Base-by-base conservation (phyloP, 1,140 invertebrate genomes). In the Listronotus bonariensis region DNA sequence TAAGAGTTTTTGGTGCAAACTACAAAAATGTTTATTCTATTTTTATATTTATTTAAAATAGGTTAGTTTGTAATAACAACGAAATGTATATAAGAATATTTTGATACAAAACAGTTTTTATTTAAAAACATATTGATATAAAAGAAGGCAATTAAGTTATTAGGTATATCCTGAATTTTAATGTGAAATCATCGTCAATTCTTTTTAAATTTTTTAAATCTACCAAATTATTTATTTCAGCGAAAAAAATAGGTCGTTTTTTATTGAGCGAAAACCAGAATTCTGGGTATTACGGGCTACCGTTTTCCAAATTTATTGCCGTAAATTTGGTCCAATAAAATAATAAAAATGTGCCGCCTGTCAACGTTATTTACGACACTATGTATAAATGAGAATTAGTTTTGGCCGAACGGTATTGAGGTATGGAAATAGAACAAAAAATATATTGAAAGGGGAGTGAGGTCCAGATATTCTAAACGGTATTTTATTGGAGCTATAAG, bases 211-310 rank as follows among this genome's bases (percentile, higher is more conserved):
- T 36, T 36, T 36, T 36, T 1, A 52, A 52, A 52, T 36, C 49
- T 31, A 15, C 11, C 6, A 20, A 36, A 52, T 52, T 32, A 11
- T 36, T 52, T 14, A 36, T 10, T 36, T 12, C 26, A n/a, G 11
- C 17, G n/a, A 48, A 58, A 58, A 58, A 58, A 58, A 34, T 43
- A 18, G 20, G 42, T 32, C 42, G 55, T 45, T 41, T 20, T 58
- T 58, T 60, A 60, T 60, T 41, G 57, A 60, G 46, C 57, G 57
- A 60, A 60, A 60, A 60, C 57, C 57, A 60, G 57, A 60, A 60
- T 60, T 60, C 57, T 60, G 46, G 57, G 57, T 60, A 60, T 51
- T 60, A 60, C 57, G 15, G 46, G 57, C 57, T 60, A 60, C 57
- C 57, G 57, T 60, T 60, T 34, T 38, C 57, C 49, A 34, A 60